phyloP scores from a whole-genome alignment of 2,888 invertebrate genomes.

The Cancer borealis region DNA sequence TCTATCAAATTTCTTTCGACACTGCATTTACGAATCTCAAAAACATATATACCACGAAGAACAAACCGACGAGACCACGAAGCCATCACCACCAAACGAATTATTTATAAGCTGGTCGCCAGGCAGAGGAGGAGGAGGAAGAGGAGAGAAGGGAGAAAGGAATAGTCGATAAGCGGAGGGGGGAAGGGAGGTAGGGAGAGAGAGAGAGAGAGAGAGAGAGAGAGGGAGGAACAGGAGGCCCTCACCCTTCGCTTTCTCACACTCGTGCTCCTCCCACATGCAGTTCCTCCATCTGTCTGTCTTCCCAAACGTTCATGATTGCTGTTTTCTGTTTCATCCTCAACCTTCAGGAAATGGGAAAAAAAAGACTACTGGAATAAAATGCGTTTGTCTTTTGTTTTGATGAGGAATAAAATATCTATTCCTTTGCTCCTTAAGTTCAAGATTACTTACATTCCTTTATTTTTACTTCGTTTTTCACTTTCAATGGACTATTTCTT shows the following conservation, averaged over 20 bases:
- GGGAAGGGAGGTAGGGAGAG: constrained; percentile 28
- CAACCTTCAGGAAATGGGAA: not conserved
- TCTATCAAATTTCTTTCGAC: not conserved
- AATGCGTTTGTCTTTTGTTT: not conserved
- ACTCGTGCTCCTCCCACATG: constrained; percentile 52
- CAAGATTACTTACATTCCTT: not conserved
- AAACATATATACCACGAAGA: constrained; percentile 12
- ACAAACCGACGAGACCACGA: constrained; percentile 25
- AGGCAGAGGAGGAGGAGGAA: not conserved
- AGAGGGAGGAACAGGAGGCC: constrained; percentile 9
- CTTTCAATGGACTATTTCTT: not conserved
- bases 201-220: constrained; percentile 11
- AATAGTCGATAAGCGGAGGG: constrained; percentile 34
- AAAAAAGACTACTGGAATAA: not conserved
- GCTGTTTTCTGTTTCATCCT: not conserved
- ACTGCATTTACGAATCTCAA: not conserved
- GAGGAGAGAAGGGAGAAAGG: constrained; percentile 42
- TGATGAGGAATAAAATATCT: not conserved
- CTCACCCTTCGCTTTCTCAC: constrained; percentile 59
- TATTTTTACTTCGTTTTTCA: not conserved
- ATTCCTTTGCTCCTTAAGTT: not conserved
- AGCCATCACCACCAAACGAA: constrained; percentile 39
- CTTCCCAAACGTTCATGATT: not conserved
- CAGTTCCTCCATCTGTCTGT: constrained; percentile 42
- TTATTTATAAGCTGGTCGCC: constrained; percentile 37